Base-by-base conservation (phyloP, 1,140 invertebrate genomes). In the Pemphigus obesinymphae region DNA sequence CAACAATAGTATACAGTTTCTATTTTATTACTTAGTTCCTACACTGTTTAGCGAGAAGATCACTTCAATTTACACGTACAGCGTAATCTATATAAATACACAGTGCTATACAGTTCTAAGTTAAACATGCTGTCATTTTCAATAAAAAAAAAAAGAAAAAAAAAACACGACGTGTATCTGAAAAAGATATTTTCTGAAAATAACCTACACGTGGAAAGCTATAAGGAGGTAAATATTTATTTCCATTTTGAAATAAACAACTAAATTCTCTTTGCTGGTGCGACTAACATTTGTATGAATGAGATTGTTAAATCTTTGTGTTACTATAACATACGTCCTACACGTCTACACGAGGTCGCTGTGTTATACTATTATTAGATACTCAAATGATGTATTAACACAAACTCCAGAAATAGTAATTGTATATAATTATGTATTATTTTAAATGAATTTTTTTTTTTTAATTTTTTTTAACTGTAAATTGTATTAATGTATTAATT, bases 121-220 rank as follows among this genome's bases (percentile, higher is more conserved):
- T 73, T 20, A 48, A 72, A 20, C 23, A 72, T 43, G 45, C 23
- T 72, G 43, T 15, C 68, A 48, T 72, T 72, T 48, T 45, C 23
- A 68, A 20, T 15, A 40, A 15, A 40, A 63, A 15, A 40, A 26
- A 43, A 45, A 45, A 11, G 31, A 23, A 45, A 26, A 58, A 29
- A 40, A 4, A 40, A 40, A n/a, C n/a, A n/a, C n/a, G n/a, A 66
- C 34, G 20, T n/a, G 20, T 37, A 66, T 37, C 37, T 37, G 29
- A 43, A 70, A 70, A 70, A 70, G 20, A 70, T 15, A 70, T 70
- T 37, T 70, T 70, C 66, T 43, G 37, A 70, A 70, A 40, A 70
- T 37, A 70, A 37, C 34, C 63, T 70, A 23, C 3, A 4, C 17
- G 29, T 31, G 1, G 10, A 17, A 23, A 66, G 29, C 20, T 66